Evolutionary conservation across 2,888 invertebrate genomes (phyloP), one percentile per base, ranked within the genome.

Genomic region (Lepidocyrtinus sp.): DNA sequence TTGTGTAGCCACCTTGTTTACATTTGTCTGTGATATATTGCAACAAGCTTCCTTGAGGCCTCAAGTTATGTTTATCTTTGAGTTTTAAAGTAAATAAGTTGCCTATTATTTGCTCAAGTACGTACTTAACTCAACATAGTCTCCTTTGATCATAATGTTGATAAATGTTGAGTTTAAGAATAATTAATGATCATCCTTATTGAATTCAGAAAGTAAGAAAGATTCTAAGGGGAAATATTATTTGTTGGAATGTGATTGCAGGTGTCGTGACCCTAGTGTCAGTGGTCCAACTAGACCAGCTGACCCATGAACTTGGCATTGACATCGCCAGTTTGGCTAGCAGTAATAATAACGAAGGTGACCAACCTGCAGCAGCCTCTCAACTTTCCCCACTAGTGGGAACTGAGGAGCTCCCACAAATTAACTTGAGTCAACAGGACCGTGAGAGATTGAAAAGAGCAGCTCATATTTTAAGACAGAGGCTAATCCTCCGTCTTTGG

Each of bases 401-500:
- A 3, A 61, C 25, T 21, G 75, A 75, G 50, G 74, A 75, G 68
- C 45, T 73, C 24, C 75, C 86, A 78, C 90, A 95, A 87, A 95
- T 95, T 36, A 94, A 95, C 90, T 90, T 96, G 87, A 95, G 95
- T 85, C 93, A 93, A 65, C 93, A 94, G 79, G 96, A 96, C 89
- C 95, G 95, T 89, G 93, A 94, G 89, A 92, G 95, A 68, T 90
- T 96, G 83, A 94, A 95, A 87, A 91, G 94, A 62, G 95, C 96
- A 7, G 95, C 95, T 5, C 91, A 93, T 81, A 91, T 94, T 84
- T 90, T 96, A 87, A 95, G 95, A 89, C 95, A 96, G 89, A 91
- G 95, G 82, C 91, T 96, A 80, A 94, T 96, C 86, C 90, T 96
- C 87, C 92, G 95, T 25, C 95, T 95, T 90, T 96, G 96, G 96